Base-by-base conservation (phyloP, 2,797 vertebrate genomes). In the Knipowitschia caucasica region DNA sequence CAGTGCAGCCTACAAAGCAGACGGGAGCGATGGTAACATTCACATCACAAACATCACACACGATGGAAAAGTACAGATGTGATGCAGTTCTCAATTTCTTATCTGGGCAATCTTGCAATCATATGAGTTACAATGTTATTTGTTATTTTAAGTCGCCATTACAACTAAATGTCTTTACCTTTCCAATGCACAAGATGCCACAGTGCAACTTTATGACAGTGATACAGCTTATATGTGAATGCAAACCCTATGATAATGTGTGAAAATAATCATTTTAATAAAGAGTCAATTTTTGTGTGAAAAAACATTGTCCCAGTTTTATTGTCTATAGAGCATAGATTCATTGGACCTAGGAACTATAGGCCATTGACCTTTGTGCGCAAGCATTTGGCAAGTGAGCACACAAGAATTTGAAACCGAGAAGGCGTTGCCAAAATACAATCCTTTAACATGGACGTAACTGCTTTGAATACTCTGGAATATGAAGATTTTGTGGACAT, bases 401-500 rank as follows among this genome's bases (percentile, higher is more conserved):
- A 11, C 21, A 12, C 11, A 14, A 15, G 17, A 27, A 7, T 10
- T 35, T 27, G 14, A 25, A 2, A n/a, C 21, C 25, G 14, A 14
- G 6, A 27, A 12, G 9, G 23, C 5, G 34, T 17, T 51, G 3
- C 20, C 7, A 33, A 3, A 15, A 6, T 11, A 33, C 4, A 9
- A 21, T 5, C 50, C 25, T 14, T 2, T 8, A 62, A n/a, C 29
- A 94, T 93, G 93, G 89, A 93, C 53, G 83, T 93, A 1, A 27
- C 47, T 1, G 21, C 62, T 5, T 75, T 93, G 31, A 95, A 93
- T 52, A 53, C 80, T 20, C 88, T 94, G 49, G 71, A 79, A 33
- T 94, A 87, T 1, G 87, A 93, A 36, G 89, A 93, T 14, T 94
- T 94, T 66, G 69, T 93, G 60, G 58, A 85, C 20, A 45, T 88